A percentile compares a stretch with the other conserved stretches of the same genome.
These are phyloP conservation scores for Andrena haemorrhoa DNA, from an alignment of 2,888 invertebrate species.

Conservation along the genomic window DNA sequence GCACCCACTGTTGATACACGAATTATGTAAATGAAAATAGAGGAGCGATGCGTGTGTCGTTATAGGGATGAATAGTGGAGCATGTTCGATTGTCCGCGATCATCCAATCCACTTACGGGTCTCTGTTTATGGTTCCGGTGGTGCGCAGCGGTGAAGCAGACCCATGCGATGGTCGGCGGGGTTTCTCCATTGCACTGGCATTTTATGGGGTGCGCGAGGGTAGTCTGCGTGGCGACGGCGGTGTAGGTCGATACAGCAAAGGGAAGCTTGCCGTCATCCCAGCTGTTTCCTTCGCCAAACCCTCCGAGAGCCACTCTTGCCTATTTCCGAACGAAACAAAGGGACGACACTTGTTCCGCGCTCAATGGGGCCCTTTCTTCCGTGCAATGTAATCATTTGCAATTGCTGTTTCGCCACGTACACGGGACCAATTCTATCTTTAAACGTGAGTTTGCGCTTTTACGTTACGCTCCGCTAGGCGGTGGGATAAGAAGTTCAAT, in stretches of 20 bases:
- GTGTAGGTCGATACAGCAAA: slow-evolving; percentile 75
- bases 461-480: not conserved
- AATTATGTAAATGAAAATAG: slow-evolving; percentile 1
- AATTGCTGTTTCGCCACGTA: slow-evolving; percentile 16
- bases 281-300: slow-evolving; percentile 24
- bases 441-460: not conserved
- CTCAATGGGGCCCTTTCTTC: not conserved
- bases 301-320: slow-evolving; percentile 22
- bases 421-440: slow-evolving; percentile 1
- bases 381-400: slow-evolving; percentile 17
- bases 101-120: slow-evolving; percentile 42
- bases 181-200: slow-evolving; percentile 30
- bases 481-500: not conserved
- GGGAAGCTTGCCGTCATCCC: slow-evolving; percentile 59
- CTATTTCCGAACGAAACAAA: slow-evolving; percentile 35
- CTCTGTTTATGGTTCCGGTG: slow-evolving; percentile 18
- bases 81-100: slow-evolving; percentile 34
- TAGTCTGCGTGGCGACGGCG: slow-evolving; percentile 73
- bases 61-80: not conserved
- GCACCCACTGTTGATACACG: no score
- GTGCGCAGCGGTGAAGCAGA: slow-evolving; percentile 5
- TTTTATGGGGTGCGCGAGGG: slow-evolving; percentile 68
- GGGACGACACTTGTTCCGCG: slow-evolving; percentile 5
- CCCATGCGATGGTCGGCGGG: slow-evolving; percentile 9
- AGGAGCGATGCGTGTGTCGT: not conserved